Conservation (phyloP, 2,797 vertebrate genomes). For the Pempheris klunzingeri region DNA sequence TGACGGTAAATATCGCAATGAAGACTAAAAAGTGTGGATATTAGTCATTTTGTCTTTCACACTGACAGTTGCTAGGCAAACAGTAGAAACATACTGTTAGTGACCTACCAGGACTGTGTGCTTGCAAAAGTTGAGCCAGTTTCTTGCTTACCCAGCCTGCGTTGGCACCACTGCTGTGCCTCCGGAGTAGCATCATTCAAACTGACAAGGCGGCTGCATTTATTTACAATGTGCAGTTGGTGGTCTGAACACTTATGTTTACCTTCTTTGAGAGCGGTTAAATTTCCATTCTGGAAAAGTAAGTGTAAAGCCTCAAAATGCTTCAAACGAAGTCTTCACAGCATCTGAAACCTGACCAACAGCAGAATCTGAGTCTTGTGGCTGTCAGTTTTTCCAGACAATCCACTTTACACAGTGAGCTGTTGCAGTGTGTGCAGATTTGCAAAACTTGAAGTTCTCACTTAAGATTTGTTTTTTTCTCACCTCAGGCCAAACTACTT, state of each 20-base stretch:
- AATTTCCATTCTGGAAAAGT: neutral
- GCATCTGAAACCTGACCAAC: neutral
- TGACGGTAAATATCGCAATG: neutral
- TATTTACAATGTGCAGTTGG: neutral
- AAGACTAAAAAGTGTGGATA: neutral
- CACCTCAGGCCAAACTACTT: neutral
- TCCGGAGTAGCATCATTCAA: neutral
- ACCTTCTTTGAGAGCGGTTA: neutral
- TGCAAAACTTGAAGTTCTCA: neutral
- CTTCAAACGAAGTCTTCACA: neutral
- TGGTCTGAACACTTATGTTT: neutral
- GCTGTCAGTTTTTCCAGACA: neutral
- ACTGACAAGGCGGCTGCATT: neutral
- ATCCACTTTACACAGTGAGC: too few relatives aligned
- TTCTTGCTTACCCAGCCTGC: neutral
- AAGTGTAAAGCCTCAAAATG: neutral
- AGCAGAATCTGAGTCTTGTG: too few relatives aligned
- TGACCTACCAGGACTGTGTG: neutral
- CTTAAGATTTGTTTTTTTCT: neutral
- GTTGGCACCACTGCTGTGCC: neutral
- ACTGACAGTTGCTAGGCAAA: neutral
- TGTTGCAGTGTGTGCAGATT: too few relatives aligned
- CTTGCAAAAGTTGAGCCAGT: neutral
- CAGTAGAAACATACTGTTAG: neutral
- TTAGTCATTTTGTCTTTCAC: neutral